Conservation (phyloP, 1,140 invertebrate genomes). For the Papilio dardanus region DNA sequence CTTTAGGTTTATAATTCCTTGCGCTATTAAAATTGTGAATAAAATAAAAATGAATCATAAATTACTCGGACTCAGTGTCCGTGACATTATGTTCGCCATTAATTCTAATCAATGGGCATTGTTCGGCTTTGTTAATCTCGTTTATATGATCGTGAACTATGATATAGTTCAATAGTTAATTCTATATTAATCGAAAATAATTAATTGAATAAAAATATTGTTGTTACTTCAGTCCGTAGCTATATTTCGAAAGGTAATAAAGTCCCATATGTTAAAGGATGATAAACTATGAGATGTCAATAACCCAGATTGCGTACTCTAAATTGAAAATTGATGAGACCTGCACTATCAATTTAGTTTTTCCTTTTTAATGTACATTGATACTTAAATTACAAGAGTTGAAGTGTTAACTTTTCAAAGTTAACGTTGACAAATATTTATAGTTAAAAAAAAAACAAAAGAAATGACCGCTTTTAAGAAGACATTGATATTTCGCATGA, state of each 20-base stretch:
- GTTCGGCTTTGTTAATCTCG: slow-evolving; percentile 42
- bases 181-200: background rate
- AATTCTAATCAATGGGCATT: slow-evolving; percentile 56
- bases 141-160: slow-evolving; percentile 11
- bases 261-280: slow-evolving; percentile 33
- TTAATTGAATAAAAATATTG: slow-evolving; percentile 6
- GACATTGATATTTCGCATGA: no score
- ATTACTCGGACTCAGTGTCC: slow-evolving; percentile 57
- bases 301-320: slow-evolving; percentile 32
- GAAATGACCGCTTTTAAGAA: no score
- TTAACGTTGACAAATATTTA: background rate
- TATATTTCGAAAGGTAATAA: slow-evolving; percentile 32
- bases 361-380: slow-evolving; percentile 12
- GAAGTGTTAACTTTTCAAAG: background rate
- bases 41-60: slow-evolving; percentile 18
- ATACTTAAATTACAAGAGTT: slow-evolving; percentile 15
- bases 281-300: slow-evolving; percentile 35
- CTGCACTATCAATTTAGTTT: slow-evolving; percentile 32
- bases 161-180: slow-evolving; percentile 8
- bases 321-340: slow-evolving; percentile 37
- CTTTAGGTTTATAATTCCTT: background rate
- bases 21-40: no score
- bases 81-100: slow-evolving; percentile 51
- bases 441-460: background rate
- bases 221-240: slow-evolving; percentile 9